Evolutionary conservation across 2,888 invertebrate species (phyloP), one percentile per base, ranked within the genome.

Genomic region (Chrysolina oricalcia): DNA sequence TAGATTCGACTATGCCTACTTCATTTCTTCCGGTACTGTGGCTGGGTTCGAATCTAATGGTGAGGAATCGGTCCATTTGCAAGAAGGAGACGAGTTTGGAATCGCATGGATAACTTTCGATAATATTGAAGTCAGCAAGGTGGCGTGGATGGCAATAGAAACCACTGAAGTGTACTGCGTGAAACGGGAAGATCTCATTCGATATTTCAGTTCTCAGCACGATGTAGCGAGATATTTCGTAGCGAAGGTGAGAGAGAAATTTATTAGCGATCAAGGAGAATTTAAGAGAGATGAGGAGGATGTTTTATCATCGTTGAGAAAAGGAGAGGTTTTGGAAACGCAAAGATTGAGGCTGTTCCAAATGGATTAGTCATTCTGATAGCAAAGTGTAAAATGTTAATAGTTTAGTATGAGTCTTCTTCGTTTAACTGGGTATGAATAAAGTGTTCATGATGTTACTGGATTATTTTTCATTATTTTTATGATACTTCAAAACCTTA

Each of bases 1-100:
- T 21, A 76, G 84, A 0, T 89, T 89, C 0, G 87, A 90, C 21
- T 86, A 88, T 41, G 89, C 91, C 87, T 91, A 89, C 74, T 91
- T 91, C 78, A 90, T 91, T 73, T 89, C 89, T 0, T 87, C 85
- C 35, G 91, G 91, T 0, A 90, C 90, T 0, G 90, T 91, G 0
- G 89, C 89, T 0, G 85, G 90, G 41, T 88, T 87, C 65, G 88
- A 89, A 1, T 71, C 75, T 2, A 85, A 86, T 0, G 89, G 89
- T 8, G 89, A 89, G 70, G 93, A 93, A 89, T 90, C 89, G 41
- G 85, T 84, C 27, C 90, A 90, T 79, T 81, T 91, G 10, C 89
- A 91, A 79, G 92, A 92, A 75, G 92, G 92, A 0, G 91, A 87
- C 40, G 84, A 87, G 75, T 89, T 90, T 77, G 90, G 90, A 0